phyloP scores from a whole-genome alignment of 2,113 vertebrate species.

The Ammodytes marinus region DNA sequence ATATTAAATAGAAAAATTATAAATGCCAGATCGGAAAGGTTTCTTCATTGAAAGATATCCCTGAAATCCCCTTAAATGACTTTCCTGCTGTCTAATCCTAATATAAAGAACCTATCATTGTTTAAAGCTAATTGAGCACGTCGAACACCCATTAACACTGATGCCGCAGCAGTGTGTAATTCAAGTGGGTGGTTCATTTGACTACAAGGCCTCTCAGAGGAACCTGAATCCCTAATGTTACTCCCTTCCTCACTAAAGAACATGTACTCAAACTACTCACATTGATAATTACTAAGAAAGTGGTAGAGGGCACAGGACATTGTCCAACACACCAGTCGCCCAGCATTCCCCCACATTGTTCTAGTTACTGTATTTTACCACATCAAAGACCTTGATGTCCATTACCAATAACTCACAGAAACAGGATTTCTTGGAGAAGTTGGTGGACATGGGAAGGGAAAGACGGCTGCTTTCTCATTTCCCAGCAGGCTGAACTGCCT shows the following conservation, averaged over 20 bases:
- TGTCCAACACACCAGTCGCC: constrained; percentile 33
- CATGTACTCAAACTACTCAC: constrained; percentile 24
- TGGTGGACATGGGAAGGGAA: constrained; percentile 74
- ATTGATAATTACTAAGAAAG: constrained; percentile 40
- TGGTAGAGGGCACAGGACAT: constrained; percentile 32
- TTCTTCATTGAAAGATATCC: too few relatives aligned
- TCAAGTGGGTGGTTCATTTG: constrained; percentile 43
- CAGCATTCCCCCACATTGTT: constrained; percentile 61
- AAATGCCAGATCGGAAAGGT: too few relatives aligned
- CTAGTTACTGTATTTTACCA: constrained; percentile 20
- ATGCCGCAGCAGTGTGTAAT: background rate
- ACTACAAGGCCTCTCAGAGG: constrained; percentile 48
- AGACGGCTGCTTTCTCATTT: constrained; percentile 58
- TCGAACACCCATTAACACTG: constrained; percentile 14
- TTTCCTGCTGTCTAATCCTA: too few relatives aligned
- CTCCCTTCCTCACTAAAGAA: constrained; percentile 46
- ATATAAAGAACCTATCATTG: too few relatives aligned
- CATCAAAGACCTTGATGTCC: constrained; percentile 62
- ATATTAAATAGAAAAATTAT: too few relatives aligned
- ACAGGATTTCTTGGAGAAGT: constrained; percentile 60
- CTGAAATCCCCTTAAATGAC: too few relatives aligned
- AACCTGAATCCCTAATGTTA: constrained; percentile 38
- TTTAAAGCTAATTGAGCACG: constrained; percentile 26
- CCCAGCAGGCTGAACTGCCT: constrained; percentile 19
- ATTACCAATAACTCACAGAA: constrained; percentile 32